These are phyloP conservation scores for Drosophila meridiana DNA, from an alignment of 2,888 invertebrate genomes.

Conservation along the genomic window DNA sequence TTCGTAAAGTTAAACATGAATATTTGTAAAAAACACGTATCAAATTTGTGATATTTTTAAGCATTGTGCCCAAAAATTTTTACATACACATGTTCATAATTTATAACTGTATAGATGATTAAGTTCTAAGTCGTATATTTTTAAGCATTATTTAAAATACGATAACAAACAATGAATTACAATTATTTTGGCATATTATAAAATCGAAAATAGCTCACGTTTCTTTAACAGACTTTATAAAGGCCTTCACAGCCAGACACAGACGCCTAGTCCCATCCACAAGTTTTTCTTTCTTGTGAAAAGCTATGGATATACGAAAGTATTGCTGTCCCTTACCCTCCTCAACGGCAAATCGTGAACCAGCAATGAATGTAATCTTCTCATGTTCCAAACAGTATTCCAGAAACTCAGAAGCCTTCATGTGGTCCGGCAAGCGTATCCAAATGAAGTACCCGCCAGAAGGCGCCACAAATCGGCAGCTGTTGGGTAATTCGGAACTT, in stretches of 20 bases:
- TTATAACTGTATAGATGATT: constrained; percentile 55
- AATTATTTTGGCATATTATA: constrained; percentile 61
- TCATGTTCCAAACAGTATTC: constrained; percentile 84
- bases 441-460: constrained; percentile 88
- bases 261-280: constrained; percentile 78
- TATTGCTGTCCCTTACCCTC: constrained; percentile 82
- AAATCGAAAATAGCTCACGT: constrained; percentile 14
- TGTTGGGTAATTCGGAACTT: constrained; percentile 84
- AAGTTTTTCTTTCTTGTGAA: constrained; percentile 84
- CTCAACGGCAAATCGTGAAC: constrained; percentile 84
- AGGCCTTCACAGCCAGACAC: constrained; percentile 83
- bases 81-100: constrained; percentile 53
- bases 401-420: constrained; percentile 84
- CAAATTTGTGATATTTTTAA: constrained; percentile 77
- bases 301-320: constrained; percentile 86
- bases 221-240: constrained; percentile 39
- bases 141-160: constrained; percentile 66
- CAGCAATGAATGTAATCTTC: constrained; percentile 85
- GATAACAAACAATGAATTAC: constrained; percentile 60
- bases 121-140: constrained; percentile 61
- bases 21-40: constrained; percentile 66
- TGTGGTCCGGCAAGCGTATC: constrained; percentile 86
- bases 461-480: constrained; percentile 85
- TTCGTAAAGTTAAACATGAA: constrained; percentile 46
- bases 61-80: constrained; percentile 72